phyloP scores from a whole-genome alignment of 2,113 vertebrate species.

The Siniperca chuatsi region DNA sequence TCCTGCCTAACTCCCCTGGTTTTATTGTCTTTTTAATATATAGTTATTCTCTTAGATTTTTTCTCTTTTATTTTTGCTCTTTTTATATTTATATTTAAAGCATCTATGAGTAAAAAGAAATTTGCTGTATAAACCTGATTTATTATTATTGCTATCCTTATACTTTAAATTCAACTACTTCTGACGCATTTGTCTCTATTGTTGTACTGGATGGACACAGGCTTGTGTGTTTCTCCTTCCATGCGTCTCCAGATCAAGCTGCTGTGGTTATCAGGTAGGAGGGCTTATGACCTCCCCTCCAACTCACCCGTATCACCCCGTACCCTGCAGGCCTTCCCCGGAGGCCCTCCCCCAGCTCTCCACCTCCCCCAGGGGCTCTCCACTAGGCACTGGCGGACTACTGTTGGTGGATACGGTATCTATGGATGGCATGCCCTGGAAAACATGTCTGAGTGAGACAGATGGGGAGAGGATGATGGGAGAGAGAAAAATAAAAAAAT shows the following conservation, averaged over 20 bases:
- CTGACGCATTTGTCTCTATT: conserved; percentile 24
- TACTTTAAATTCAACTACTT: not conserved
- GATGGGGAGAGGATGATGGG: conserved; percentile 78
- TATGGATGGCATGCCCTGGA: conserved; percentile 79
- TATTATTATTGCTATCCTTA: not conserved
- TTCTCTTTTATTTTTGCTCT: not conserved
- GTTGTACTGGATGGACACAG: conserved; percentile 23
- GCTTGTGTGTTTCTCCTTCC: conserved; percentile 52
- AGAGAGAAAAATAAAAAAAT: conserved; percentile 32
- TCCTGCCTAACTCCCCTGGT: not conserved
- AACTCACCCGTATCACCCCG: conserved; percentile 75
- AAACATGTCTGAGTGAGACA: conserved; percentile 82
- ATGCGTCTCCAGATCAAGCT: conserved; percentile 48
- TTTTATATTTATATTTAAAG: not conserved
- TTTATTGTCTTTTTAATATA: not conserved
- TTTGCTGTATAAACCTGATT: not conserved
- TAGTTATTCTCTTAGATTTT: not conserved
- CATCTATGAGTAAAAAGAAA: not conserved
- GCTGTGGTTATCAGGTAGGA: conserved; percentile 64
- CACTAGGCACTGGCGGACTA: conserved; percentile 76
- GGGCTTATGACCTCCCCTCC: conserved; percentile 40
- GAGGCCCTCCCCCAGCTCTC: conserved; percentile 55
- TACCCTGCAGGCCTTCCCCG: conserved; percentile 65
- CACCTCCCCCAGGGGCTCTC: conserved; percentile 71
- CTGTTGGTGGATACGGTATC: conserved; percentile 86